Percentiles rank a stretch among this genome's conserved stretches.
Evolutionary conservation across 1,140 invertebrate genomes (phyloP).

Genomic region (Drosophila fuyamai): DNA sequence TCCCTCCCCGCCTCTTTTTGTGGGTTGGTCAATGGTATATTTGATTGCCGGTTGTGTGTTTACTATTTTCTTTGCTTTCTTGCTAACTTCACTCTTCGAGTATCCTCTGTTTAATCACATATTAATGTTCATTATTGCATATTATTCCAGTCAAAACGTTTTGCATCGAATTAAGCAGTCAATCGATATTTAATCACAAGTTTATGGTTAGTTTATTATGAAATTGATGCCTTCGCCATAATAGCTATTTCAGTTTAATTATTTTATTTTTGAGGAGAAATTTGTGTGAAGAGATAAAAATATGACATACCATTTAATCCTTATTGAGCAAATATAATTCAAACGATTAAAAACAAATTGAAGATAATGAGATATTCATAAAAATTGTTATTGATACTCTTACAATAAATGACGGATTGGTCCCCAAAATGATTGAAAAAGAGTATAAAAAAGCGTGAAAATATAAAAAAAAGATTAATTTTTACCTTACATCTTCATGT

Average conservation of each 20-base stretch:
- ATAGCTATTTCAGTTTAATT: constrained; percentile 7
- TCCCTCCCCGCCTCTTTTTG: constrained; percentile 7
- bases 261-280: constrained; percentile 26
- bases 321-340: too few relatives aligned
- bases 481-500: too few relatives aligned
- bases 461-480: too few relatives aligned
- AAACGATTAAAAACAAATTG: too few relatives aligned
- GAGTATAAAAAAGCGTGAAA: too few relatives aligned
- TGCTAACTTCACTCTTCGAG: constrained; percentile 42
- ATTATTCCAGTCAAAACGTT: constrained; percentile 60
- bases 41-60: constrained; percentile 24
- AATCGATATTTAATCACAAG: constrained; percentile 72
- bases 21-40: constrained; percentile 28
- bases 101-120: constrained; percentile 55
- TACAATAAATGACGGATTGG: too few relatives aligned
- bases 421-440: background rate
- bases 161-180: constrained; percentile 41
- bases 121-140: constrained; percentile 58
- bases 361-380: too few relatives aligned
- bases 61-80: constrained; percentile 56
- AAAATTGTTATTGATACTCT: too few relatives aligned
- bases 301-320: background rate
- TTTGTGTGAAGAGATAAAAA: background rate
- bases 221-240: constrained; percentile 22
- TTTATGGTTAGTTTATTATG: constrained; percentile 57